Base-by-base conservation (phyloP, 2,888 invertebrate genomes). In the Melikaiella ostensackeni region DNA sequence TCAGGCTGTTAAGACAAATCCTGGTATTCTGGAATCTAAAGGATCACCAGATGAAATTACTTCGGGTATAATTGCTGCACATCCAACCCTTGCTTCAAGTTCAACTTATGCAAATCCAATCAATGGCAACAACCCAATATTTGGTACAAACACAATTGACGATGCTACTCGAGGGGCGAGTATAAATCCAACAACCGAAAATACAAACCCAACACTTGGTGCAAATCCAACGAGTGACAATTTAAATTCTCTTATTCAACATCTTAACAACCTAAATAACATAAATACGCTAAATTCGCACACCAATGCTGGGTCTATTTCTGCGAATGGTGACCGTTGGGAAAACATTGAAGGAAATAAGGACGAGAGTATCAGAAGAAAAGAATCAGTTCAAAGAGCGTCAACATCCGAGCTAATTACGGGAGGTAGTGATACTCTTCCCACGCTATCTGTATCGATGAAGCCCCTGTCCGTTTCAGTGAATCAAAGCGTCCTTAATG, bases 401-500 rank as follows among this genome's bases (percentile, higher is more conserved):
- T 35, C 33, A n/a, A 33, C 9, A 6, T 21, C 35, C 7, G 35
- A 21, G 21, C 35, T 35, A 63, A 63, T 63, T 63, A 63, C 11
- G 7, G 21, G n/a, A 8, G 21, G 9, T n/a, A 35, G 33, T 9
- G n/a, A n/a, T 1, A 63, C 33, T 63, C 35, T 33, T 35, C 33
- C 63, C 8, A 21, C 63, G 27, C 59, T 59, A 27, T 27, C 59
- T 13, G 13, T 24, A 63, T 63, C 13, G 11, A 21, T 0, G 9
- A 38, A 63, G 30, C 63, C 63, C 33, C 35, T n/a, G 11, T 64
- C 64, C 13, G 8, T 66, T 66, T 70, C 70, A 13, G 6, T 70
- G 30, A 70, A 70, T 70, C 70, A 70, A 70, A 70, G 50, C n/a
- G 33, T 30, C 50, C 70, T 21, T 70, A 70, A 70, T 70, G 77